phyloP scores from a whole-genome alignment of 2,888 invertebrate species.

The Periphyllus acericola region DNA sequence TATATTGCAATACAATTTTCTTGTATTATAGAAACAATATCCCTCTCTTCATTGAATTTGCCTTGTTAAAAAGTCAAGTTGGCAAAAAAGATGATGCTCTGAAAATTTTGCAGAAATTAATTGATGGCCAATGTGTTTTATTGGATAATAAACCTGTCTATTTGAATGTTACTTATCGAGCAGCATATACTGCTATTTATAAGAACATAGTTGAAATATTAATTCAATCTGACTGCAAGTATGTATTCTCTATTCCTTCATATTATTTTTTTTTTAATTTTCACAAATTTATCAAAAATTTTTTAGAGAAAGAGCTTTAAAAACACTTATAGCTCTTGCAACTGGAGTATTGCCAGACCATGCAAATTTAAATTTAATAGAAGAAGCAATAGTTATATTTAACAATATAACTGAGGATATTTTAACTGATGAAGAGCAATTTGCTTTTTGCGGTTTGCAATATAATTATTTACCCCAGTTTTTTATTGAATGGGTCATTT shows the following conservation, averaged over 20 bases:
- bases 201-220: conserved; percentile 67
- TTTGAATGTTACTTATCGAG: conserved; percentile 65
- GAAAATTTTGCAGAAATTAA: conserved; percentile 65
- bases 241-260: conserved; percentile 26
- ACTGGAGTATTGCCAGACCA: conserved; percentile 45
- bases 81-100: conserved; percentile 69
- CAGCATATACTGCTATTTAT: conserved; percentile 68
- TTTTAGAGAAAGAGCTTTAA: conserved; percentile 63
- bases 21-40: conserved; percentile 69
- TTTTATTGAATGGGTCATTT: conserved; percentile 70
- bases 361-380: conserved; percentile 66
- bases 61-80: conserved; percentile 72
- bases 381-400: conserved; percentile 66
- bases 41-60: conserved; percentile 74
- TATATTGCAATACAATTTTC: background rate
- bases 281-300: background rate
- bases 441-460: conserved; percentile 62
- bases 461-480: conserved; percentile 70
- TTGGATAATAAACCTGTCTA: conserved; percentile 58
- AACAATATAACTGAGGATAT: conserved; percentile 56
- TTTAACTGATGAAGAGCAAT: conserved; percentile 57
- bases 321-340: conserved; percentile 64
- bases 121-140: conserved; percentile 57
- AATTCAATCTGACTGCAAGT: conserved; percentile 57
- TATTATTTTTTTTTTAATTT: background rate